These are phyloP conservation scores for Hemitrygon akajei DNA, from an alignment of 2,797 vertebrate species.

Conservation along the genomic window DNA sequence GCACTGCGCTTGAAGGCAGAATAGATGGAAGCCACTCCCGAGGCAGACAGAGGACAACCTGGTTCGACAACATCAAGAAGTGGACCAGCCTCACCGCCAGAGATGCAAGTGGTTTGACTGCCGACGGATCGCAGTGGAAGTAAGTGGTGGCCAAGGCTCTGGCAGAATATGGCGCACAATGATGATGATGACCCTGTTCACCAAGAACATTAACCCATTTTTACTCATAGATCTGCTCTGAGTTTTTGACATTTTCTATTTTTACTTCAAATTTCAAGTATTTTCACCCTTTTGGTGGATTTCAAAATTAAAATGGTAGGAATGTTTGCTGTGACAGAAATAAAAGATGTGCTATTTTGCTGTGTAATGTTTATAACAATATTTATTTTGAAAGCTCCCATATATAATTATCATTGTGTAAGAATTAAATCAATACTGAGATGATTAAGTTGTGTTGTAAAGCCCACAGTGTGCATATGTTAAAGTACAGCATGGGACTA, in stretches of 20 bases:
- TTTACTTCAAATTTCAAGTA: neutral
- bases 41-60: no score
- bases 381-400: neutral
- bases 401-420: neutral
- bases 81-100: no score
- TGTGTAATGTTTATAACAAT: neutral
- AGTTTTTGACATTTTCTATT: neutral
- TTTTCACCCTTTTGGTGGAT: neutral
- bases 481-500: neutral
- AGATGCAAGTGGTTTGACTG: no score
- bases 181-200: neutral
- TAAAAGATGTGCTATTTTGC: constrained; percentile 1
- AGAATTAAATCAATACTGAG: neutral
- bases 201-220: neutral
- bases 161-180: no score
- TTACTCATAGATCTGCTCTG: neutral
- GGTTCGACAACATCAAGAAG: no score
- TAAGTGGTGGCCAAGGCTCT: no score
- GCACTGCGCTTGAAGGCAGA: no score
- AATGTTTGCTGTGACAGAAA: neutral
- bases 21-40: no score
- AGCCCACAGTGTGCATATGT: neutral
- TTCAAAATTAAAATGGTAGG: neutral
- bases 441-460: neutral
- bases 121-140: no score